Conservation (phyloP, 2,888 invertebrate species). For the Cheilosia pagana region DNA sequence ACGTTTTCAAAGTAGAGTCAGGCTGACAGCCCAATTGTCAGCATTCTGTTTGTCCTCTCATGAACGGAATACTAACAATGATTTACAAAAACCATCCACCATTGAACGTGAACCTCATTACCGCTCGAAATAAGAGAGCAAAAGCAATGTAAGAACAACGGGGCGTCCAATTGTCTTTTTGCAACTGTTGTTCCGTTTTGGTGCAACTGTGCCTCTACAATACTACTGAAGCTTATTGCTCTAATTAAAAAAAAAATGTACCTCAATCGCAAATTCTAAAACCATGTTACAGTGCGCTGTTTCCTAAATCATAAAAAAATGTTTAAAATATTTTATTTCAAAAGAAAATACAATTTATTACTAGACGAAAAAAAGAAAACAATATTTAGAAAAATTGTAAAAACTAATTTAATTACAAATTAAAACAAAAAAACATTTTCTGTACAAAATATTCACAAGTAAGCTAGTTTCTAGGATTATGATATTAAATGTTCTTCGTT, state of each 20-base stretch:
- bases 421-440: slow-evolving; percentile 53
- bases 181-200: slow-evolving; percentile 84
- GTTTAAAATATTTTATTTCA: slow-evolving; percentile 66
- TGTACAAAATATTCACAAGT: slow-evolving; percentile 69
- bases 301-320: slow-evolving; percentile 42
- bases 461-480: slow-evolving; percentile 78
- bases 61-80: no score
- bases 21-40: background rate
- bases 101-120: background rate
- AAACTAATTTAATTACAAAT: slow-evolving; percentile 66
- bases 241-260: slow-evolving; percentile 70
- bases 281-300: slow-evolving; percentile 49
- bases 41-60: no score
- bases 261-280: slow-evolving; percentile 67
- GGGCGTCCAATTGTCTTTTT: slow-evolving; percentile 84
- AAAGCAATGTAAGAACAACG: slow-evolving; percentile 83
- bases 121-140: slow-evolving; percentile 79
- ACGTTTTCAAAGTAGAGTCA: no score
- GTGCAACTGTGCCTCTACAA: slow-evolving; percentile 78
- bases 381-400: slow-evolving; percentile 69
- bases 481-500: slow-evolving; percentile 74
- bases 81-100: background rate
- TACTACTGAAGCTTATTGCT: slow-evolving; percentile 66
- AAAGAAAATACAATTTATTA: slow-evolving; percentile 45
- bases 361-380: slow-evolving; percentile 70